A percentile compares a stretch with the other conserved stretches of the same genome.
These are phyloP conservation scores for Trematomus loennbergii DNA, from an alignment of 2,113 vertebrate genomes.

Conservation along the genomic window DNA sequence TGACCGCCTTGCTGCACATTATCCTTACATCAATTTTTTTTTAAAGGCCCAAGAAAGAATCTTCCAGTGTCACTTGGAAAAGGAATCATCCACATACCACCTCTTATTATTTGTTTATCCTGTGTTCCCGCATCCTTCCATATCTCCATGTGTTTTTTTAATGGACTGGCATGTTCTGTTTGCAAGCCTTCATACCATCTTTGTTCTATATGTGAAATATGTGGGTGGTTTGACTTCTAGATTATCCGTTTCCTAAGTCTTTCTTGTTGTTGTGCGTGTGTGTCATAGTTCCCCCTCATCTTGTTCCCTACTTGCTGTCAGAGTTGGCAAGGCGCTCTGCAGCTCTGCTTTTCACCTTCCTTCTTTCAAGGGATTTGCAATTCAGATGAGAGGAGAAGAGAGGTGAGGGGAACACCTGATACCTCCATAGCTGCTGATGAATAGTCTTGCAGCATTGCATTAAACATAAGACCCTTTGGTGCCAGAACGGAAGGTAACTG, in stretches of 20 bases:
- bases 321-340: neutral
- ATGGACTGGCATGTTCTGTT: neutral
- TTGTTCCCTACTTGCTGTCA: slow-evolving; percentile 11
- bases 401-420: slow-evolving; percentile 36
- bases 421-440: slow-evolving; percentile 25
- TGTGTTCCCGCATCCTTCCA: neutral
- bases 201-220: neutral
- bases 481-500: slow-evolving; percentile 1
- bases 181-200: neutral
- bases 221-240: slow-evolving; percentile 6
- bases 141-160: slow-evolving; percentile 11
- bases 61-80: neutral
- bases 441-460: neutral
- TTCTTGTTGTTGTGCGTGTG: neutral
- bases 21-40: neutral
- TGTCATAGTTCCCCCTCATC: slow-evolving; percentile 2
- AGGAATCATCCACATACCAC: neutral
- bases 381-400: slow-evolving; percentile 42
- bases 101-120: neutral
- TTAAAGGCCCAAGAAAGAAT: slow-evolving; percentile 13
- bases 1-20: too few relatives aligned
- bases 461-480: neutral
- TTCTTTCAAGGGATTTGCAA: slow-evolving; percentile 47
- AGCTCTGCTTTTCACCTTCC: slow-evolving; percentile 24
- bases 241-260: slow-evolving; percentile 5